Conservation (phyloP, 2,888 invertebrate species). For the Oscheius onirici region DNA sequence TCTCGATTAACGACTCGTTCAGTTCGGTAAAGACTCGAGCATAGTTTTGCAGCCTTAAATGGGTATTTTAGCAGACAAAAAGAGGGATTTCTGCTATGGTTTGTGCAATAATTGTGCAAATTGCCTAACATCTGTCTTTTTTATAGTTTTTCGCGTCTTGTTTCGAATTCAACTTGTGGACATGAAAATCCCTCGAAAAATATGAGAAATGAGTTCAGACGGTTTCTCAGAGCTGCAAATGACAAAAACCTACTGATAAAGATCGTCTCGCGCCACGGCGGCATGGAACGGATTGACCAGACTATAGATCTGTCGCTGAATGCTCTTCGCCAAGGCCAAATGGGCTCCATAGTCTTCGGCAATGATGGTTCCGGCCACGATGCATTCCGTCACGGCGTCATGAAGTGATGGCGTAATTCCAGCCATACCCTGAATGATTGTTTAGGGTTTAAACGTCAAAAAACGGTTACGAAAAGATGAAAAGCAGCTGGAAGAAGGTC, state of each 20-base stretch:
- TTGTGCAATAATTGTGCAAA: too few relatives aligned
- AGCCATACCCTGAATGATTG: conserved; percentile 66
- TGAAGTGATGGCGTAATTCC: conserved; percentile 77
- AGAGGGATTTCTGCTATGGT: too few relatives aligned
- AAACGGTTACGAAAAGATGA: conserved; percentile 73
- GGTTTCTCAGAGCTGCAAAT: too few relatives aligned
- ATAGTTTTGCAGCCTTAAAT: conserved; percentile 83
- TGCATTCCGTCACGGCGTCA: conserved; percentile 81
- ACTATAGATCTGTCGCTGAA: conserved; percentile 78
- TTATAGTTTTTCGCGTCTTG: too few relatives aligned
- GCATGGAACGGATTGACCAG: conserved; percentile 87
- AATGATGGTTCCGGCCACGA: conserved; percentile 49
- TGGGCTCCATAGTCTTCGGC: conserved; percentile 75
- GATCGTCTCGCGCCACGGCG: conserved; percentile 89
- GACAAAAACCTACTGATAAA: conserved; percentile 32
- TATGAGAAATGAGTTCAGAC: too few relatives aligned
- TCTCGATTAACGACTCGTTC: conserved; percentile 87
- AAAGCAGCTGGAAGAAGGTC: conserved; percentile 72
- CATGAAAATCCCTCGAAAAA: too few relatives aligned
- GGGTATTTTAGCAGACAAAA: background rate
- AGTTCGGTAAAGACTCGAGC: conserved; percentile 93
- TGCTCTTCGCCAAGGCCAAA: conserved; percentile 81
- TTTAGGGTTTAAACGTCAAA: background rate
- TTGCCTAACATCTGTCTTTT: too few relatives aligned
- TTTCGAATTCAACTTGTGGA: too few relatives aligned